Evolutionary conservation across 2,113 vertebrate species (phyloP).

Genomic region (Dicentrarchus labrax): DNA sequence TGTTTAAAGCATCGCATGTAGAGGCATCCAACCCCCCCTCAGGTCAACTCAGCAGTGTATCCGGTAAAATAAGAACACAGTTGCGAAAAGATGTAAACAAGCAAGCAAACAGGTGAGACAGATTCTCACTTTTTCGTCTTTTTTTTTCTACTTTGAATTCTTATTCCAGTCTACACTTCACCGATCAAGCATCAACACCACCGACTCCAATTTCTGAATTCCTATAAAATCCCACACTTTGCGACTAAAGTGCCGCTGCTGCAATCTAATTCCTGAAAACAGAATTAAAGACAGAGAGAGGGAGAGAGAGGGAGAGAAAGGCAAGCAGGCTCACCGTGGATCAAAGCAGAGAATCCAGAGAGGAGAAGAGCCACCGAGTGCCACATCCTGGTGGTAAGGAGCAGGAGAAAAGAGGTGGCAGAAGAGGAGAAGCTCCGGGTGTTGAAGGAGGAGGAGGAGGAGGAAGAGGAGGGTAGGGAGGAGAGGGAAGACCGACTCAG

Average conservation of each 20-base stretch:
- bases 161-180: neutral
- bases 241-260: slow-evolving; percentile 36
- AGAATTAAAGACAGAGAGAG: slow-evolving; percentile 8
- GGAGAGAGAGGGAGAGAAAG: slow-evolving; percentile 39
- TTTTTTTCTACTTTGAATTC: slow-evolving; percentile 17
- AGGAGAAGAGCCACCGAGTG: slow-evolving; percentile 82
- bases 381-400: slow-evolving; percentile 82
- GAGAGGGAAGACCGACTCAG: slow-evolving; percentile 57
- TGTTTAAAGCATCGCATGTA: slow-evolving; percentile 12
- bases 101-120: slow-evolving; percentile 70
- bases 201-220: neutral
- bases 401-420: slow-evolving; percentile 51
- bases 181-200: neutral
- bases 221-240: slow-evolving; percentile 28
- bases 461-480: slow-evolving; percentile 30
- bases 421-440: slow-evolving; percentile 59
- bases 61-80: slow-evolving; percentile 11
- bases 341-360: slow-evolving; percentile 82
- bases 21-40: neutral
- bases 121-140: slow-evolving; percentile 34
- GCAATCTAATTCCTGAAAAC: slow-evolving; percentile 49
- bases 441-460: slow-evolving; percentile 53
- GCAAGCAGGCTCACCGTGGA: slow-evolving; percentile 81
- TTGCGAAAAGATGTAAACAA: slow-evolving; percentile 24
- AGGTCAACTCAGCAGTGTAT: slow-evolving; percentile 19